These are phyloP conservation scores for Drosophila fungiperda DNA, from an alignment of 2,888 invertebrate species.

Conservation along the genomic window DNA sequence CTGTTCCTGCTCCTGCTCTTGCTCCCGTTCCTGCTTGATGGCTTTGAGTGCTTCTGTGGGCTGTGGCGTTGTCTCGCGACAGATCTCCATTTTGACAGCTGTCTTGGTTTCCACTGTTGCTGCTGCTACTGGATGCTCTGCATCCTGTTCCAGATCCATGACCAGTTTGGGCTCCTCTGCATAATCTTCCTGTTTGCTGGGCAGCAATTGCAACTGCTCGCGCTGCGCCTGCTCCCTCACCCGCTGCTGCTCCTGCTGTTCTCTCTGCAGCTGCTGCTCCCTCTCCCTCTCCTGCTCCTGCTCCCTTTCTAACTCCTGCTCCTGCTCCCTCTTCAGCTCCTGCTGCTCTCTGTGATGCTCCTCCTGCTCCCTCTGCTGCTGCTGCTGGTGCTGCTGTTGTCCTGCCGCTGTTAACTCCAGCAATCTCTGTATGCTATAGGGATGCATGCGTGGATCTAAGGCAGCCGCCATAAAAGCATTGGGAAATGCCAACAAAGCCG, in stretches of 20 bases:
- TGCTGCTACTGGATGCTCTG: neutral
- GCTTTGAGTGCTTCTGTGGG: slow-evolving; percentile 42
- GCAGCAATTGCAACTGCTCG: slow-evolving; percentile 22
- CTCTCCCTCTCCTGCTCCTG: slow-evolving; percentile 40
- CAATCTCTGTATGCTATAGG: slow-evolving; percentile 84
- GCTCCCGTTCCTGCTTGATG: slow-evolving; percentile 78
- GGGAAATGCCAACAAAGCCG: slow-evolving; percentile 86
- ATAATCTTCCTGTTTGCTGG: slow-evolving; percentile 64
- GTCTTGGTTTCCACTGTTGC: neutral
- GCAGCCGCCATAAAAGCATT: slow-evolving; percentile 84
- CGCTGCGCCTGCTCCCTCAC: slow-evolving; percentile 61
- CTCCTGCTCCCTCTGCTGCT: slow-evolving; percentile 51
- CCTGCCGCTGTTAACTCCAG: slow-evolving; percentile 84
- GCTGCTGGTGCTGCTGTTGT: slow-evolving; percentile 79
- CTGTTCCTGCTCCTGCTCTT: slow-evolving; percentile 24
- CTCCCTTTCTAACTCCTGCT: slow-evolving; percentile 29
- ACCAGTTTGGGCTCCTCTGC: slow-evolving; percentile 87
- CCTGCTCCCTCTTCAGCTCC: slow-evolving; percentile 25
- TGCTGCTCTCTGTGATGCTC: slow-evolving; percentile 25
- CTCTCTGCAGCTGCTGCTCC: slow-evolving; percentile 82
- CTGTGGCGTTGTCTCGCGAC: slow-evolving; percentile 81
- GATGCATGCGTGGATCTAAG: slow-evolving; percentile 84
- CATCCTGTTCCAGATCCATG: slow-evolving; percentile 88
- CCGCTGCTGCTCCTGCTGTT: slow-evolving; percentile 81
- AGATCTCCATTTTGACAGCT: slow-evolving; percentile 57